These are phyloP conservation scores for Erinaceus europaeus DNA, from an alignment of 2,113 vertebrate genomes.

Conservation along the genomic window DNA sequence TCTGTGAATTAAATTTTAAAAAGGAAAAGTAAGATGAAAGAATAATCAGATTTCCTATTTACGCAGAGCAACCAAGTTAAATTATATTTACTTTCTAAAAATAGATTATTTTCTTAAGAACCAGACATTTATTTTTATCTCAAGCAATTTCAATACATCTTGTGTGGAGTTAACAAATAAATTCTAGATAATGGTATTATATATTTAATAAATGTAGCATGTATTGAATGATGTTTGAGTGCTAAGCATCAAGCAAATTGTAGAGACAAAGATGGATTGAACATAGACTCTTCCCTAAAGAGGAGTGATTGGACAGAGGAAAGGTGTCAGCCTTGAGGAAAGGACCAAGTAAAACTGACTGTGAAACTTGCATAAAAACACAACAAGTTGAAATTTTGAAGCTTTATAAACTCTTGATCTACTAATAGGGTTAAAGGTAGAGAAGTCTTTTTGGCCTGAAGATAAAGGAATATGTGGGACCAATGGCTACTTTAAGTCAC, in stretches of 20 bases:
- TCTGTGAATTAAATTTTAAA: constrained; percentile 77
- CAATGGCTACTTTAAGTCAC: background rate
- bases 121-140: constrained; percentile 73
- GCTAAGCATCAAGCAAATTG: background rate
- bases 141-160: constrained; percentile 61
- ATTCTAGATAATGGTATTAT: constrained; percentile 62
- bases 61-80: constrained; percentile 64
- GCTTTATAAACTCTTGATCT: background rate
- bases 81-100: constrained; percentile 76
- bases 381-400: background rate
- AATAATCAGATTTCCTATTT: constrained; percentile 78
- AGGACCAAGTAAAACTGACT: background rate
- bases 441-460: background rate
- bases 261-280: constrained; percentile 25
- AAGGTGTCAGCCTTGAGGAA: background rate
- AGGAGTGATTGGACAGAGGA: background rate
- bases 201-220: constrained; percentile 63
- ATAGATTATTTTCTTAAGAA: constrained; percentile 75
- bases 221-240: constrained; percentile 55
- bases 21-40: constrained; percentile 78
- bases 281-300: background rate
- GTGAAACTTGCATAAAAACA: background rate
- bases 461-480: background rate
- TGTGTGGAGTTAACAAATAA: constrained; percentile 64
- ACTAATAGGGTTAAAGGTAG: background rate